Evolutionary conservation across 2,888 invertebrate species (phyloP).

Genomic region (Craniophora ligustri): DNA sequence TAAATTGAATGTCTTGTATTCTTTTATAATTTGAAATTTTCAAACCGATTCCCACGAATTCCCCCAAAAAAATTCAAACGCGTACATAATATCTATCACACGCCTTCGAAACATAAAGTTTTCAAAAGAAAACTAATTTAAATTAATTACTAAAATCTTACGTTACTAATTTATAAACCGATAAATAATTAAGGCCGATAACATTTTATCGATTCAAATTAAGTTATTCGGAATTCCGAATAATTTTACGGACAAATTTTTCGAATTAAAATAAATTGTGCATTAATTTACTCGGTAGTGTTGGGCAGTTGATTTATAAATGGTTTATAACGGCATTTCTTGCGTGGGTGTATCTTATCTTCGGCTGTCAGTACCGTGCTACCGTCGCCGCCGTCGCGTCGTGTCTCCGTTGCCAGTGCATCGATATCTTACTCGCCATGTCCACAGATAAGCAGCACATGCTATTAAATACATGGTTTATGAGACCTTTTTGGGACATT

Average conservation of each 20-base stretch:
- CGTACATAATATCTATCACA: conserved; percentile 9
- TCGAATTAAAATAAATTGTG: conserved; percentile 47
- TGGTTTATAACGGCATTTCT: conserved; percentile 51
- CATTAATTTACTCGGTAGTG: conserved; percentile 40
- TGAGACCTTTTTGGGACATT: conserved; percentile 28
- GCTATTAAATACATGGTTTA: conserved; percentile 67
- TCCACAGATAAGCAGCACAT: conserved; percentile 69
- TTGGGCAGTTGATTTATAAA: conserved; percentile 50
- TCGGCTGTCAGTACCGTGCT: conserved; percentile 68
- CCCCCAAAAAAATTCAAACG: conserved; percentile 10
- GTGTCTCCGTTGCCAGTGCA: conserved; percentile 48
- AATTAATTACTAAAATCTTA: conserved; percentile 34
- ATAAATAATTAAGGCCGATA: conserved; percentile 44
- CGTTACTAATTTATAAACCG: conserved; percentile 25
- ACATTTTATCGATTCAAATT: conserved; percentile 45
- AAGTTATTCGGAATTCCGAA: conserved; percentile 43
- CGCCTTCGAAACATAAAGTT: conserved; percentile 19
- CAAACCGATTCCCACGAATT: too few relatives aligned
- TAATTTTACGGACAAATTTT: conserved; percentile 43
- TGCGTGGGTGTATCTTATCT: conserved; percentile 73
- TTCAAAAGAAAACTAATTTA: conserved; percentile 32
- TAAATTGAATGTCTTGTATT: too few relatives aligned
- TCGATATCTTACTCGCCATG: conserved; percentile 69
- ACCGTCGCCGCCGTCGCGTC: conserved; percentile 63
- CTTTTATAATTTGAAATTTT: too few relatives aligned